Percentiles rank a stretch among this genome's conserved stretches.
These are phyloP conservation scores for Oryzias javanicus DNA, from an alignment of 2,113 vertebrate species.

Conservation along the genomic window DNA sequence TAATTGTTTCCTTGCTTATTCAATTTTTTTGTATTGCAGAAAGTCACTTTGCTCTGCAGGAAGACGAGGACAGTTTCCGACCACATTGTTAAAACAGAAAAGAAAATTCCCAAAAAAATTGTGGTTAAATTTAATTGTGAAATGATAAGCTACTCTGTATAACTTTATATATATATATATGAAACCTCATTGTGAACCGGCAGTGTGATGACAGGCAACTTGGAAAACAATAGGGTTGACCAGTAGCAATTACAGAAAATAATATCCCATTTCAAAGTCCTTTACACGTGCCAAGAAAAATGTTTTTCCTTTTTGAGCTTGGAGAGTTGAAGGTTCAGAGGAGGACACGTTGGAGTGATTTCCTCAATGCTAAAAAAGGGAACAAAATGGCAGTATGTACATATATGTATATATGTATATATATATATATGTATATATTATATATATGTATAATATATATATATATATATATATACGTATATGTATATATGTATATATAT, in stretches of 20 bases:
- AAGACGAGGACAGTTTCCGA: too few species aligned
- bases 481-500: too few species aligned
- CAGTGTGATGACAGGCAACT: not conserved
- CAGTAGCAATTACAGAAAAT: constrained; percentile 15
- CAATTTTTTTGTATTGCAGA: too few species aligned
- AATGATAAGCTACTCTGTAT: not conserved
- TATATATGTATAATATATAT: too few species aligned
- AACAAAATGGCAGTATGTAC: too few species aligned
- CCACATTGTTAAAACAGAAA: too few species aligned
- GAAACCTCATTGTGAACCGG: not conserved
- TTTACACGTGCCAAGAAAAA: not conserved
- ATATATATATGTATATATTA: too few species aligned
- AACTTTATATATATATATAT: not conserved
- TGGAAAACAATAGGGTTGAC: not conserved
- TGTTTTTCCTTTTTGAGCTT: not conserved
- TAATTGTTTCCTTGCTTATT: too few species aligned
- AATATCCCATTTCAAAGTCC: not conserved
- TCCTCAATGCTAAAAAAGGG: not conserved
- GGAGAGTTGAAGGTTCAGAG: not conserved
- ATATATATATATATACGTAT: too few species aligned
- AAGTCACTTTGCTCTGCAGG: too few species aligned
- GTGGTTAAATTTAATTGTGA: not conserved
- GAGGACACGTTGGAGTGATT: not conserved
- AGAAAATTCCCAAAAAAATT: too few species aligned
- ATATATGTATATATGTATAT: too few species aligned